Evolutionary conservation across 2,888 invertebrate species (phyloP).

Genomic region (Nysson spinosus): DNA sequence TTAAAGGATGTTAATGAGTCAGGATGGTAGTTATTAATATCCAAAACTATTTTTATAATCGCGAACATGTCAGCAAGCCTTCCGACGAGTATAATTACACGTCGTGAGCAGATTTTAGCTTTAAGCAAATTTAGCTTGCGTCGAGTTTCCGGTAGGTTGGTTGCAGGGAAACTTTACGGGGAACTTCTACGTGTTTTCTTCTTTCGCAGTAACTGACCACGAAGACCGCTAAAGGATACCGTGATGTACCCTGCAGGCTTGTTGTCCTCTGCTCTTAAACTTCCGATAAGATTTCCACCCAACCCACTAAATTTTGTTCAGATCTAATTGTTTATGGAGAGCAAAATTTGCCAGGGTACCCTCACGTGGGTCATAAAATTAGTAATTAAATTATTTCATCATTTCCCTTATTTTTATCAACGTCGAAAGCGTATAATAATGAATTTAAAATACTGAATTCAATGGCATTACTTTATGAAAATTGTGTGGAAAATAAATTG

Average conservation of each 20-base stretch:
- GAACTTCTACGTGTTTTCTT: conserved; percentile 44
- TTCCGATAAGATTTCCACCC: too few relatives aligned
- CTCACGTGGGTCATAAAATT: too few relatives aligned
- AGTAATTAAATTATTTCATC: too few relatives aligned
- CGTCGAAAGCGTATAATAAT: too few relatives aligned
- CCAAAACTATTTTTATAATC: conserved; percentile 33
- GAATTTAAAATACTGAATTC: too few relatives aligned
- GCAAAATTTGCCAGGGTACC: too few relatives aligned
- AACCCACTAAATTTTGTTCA: too few relatives aligned
- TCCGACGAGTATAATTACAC: conserved; percentile 42
- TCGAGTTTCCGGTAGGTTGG: conserved; percentile 24
- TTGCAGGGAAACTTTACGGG: conserved; percentile 35
- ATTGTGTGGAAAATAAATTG: too few relatives aligned
- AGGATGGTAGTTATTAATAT: conserved; percentile 31
- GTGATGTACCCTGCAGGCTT: conserved; percentile 15
- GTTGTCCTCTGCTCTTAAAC: too few relatives aligned
- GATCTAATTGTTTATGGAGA: too few relatives aligned
- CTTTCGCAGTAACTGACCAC: conserved; percentile 38
- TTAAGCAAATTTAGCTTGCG: conserved; percentile 15
- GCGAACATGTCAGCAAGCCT: conserved; percentile 31
- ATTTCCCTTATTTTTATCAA: too few relatives aligned
- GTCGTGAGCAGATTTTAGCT: conserved; percentile 37
- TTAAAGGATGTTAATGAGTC: conserved; percentile 23
- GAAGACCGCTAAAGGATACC: conserved; percentile 39
- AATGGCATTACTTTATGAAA: too few relatives aligned